A percentile compares a stretch with the other conserved stretches of the same genome.
Evolutionary conservation across 2,797 vertebrate genomes (phyloP).

Genomic region (Acipenser transmontanus): DNA sequence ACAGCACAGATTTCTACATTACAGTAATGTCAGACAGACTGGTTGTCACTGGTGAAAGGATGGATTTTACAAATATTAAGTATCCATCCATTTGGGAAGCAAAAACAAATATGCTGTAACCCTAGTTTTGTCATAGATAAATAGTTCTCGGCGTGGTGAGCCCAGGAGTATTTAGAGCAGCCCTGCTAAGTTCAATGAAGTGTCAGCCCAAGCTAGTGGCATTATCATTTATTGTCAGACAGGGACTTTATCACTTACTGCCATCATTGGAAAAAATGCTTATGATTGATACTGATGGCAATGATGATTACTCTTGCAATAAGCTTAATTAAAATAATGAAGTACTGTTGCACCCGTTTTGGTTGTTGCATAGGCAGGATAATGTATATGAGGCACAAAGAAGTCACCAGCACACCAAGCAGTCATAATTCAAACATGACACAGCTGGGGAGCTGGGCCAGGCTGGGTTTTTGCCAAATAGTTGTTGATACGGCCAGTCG

Average conservation of each 20-base stretch:
- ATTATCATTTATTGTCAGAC: constrained; percentile 61
- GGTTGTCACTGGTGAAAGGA: constrained; percentile 44
- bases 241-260: constrained; percentile 49
- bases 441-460: constrained; percentile 33
- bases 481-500: constrained; percentile 19
- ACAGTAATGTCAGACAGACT: constrained; percentile 15
- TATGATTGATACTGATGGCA: constrained; percentile 75
- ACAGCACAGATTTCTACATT: constrained; percentile 28
- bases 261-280: constrained; percentile 64
- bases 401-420: constrained; percentile 40
- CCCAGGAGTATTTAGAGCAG: constrained; percentile 61
- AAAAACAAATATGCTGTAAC: constrained; percentile 49
- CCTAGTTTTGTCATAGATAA: constrained; percentile 66
- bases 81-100: constrained; percentile 49
- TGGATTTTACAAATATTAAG: constrained; percentile 44
- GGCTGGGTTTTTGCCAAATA: constrained; percentile 25
- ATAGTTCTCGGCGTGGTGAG: constrained; percentile 56
- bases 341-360: constrained; percentile 61
- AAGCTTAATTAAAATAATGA: constrained; percentile 91
- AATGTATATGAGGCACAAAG: constrained; percentile 56
- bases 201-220: constrained; percentile 49
- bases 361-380: constrained; percentile 44
- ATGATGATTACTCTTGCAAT: constrained; percentile 90
- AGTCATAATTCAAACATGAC: constrained; percentile 72
- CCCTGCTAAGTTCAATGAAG: constrained; percentile 48